Conservation (phyloP, 1,140 invertebrate species). For the Papilio dardanus region DNA sequence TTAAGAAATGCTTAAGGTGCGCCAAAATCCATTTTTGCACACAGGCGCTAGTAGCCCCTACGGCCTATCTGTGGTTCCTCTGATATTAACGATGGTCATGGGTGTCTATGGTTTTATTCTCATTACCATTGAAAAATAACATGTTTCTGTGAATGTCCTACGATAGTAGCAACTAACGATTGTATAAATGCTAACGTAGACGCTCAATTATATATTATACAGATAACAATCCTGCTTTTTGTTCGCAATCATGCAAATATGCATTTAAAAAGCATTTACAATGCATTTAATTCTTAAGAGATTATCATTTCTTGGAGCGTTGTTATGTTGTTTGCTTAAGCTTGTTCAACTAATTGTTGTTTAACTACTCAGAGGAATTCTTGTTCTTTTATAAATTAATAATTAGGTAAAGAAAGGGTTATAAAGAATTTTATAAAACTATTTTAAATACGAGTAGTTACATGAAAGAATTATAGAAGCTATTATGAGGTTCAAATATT, state of each 20-base stretch:
- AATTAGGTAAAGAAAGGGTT: neutral
- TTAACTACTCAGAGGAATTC: constrained; percentile 20
- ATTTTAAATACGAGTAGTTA: too few species aligned
- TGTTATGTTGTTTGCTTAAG: constrained; percentile 5
- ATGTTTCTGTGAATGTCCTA: too few species aligned
- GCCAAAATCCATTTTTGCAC: too few species aligned
- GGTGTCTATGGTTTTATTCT: too few species aligned
- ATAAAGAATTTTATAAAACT: neutral
- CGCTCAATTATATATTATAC: neutral
- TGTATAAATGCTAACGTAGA: neutral
- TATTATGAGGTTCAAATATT: too few species aligned
- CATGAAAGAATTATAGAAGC: too few species aligned
- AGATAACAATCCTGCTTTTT: neutral
- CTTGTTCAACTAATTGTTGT: constrained; percentile 1
- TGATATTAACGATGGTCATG: too few species aligned
- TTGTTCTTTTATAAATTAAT: neutral
- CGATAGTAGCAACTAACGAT: too few species aligned
- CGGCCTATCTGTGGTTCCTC: too few species aligned
- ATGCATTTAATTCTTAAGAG: constrained; percentile 6
- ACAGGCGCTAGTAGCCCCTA: too few species aligned
- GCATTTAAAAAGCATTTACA: constrained; percentile 22
- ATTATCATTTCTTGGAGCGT: neutral
- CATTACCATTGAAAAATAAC: too few species aligned
- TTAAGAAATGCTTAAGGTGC: too few species aligned
- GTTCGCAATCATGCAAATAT: neutral